Percentiles rank a stretch among this genome's conserved stretches.
These are phyloP conservation scores for Erinaceus europaeus DNA, from an alignment of 2,113 vertebrate genomes.

Conservation along the genomic window DNA sequence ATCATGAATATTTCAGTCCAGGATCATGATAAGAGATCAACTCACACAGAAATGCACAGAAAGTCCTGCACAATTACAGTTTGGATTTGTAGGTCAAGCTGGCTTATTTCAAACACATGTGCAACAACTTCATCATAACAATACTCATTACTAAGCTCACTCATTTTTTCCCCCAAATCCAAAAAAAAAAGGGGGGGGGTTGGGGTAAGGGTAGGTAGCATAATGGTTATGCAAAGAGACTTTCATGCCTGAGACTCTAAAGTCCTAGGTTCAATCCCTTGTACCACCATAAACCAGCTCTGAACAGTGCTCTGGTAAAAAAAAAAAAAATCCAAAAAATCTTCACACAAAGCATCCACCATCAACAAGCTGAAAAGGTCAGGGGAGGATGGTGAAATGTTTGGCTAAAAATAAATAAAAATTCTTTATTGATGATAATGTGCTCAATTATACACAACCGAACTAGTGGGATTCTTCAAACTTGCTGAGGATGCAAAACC, in stretches of 20 bases:
- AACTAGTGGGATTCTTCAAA: not conserved
- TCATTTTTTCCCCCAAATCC: not conserved
- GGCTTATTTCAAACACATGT: slow-evolving; percentile 21
- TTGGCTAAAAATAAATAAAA: slow-evolving; percentile 22
- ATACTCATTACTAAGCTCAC: slow-evolving; percentile 28
- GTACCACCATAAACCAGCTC: no score
- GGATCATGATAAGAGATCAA: not conserved
- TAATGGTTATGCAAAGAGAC: no score
- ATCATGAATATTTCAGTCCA: not conserved
- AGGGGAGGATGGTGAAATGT: not conserved
- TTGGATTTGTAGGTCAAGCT: slow-evolving; percentile 31
- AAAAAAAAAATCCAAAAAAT: not conserved
- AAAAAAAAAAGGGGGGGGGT: no score
- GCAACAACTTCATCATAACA: not conserved
- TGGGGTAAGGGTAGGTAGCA: no score
- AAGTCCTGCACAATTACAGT: not conserved
- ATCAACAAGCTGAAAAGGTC: slow-evolving; percentile 3
- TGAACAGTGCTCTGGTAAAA: no score
- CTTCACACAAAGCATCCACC: not conserved
- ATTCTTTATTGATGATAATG: not conserved
- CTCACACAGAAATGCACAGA: not conserved
- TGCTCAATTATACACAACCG: not conserved
- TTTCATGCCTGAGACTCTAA: no score
- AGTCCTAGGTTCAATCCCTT: no score
- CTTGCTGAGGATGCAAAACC: not conserved